Conservation (phyloP, 2,113 vertebrate species). For the Lichenostomus cassidix region DNA sequence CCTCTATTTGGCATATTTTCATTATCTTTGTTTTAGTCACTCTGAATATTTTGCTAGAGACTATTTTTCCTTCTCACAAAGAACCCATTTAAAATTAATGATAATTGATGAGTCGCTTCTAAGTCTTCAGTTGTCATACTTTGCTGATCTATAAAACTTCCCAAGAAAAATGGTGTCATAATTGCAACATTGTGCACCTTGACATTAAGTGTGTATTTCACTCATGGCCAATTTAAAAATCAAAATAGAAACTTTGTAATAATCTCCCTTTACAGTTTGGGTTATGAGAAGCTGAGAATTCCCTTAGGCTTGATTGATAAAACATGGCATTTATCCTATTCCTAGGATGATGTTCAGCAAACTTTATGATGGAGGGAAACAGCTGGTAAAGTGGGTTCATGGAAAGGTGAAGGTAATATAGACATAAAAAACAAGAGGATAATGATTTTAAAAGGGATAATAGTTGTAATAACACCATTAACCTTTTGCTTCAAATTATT, state of each 20-base stretch:
- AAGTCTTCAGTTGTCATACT: constrained; percentile 1
- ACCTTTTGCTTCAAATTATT: constrained; percentile 87
- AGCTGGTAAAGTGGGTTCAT: constrained; percentile 97
- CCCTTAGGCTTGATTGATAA: constrained; percentile 94
- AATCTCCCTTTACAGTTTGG: constrained; percentile 76
- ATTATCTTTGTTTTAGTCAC: background rate
- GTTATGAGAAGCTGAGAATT: constrained; percentile 79
- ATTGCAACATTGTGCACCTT: constrained; percentile 35
- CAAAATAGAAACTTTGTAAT: constrained; percentile 83
- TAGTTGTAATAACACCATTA: constrained; percentile 93
- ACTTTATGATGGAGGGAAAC: constrained; percentile 90
- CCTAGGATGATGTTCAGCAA: constrained; percentile 88
- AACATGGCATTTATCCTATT: constrained; percentile 90
- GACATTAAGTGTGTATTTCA: constrained; percentile 73
- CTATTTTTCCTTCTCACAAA: background rate
- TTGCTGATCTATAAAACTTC: constrained; percentile 35
- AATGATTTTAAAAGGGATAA: constrained; percentile 93
- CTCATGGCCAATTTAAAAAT: constrained; percentile 78
- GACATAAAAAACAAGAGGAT: constrained; percentile 89
- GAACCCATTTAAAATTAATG: background rate
- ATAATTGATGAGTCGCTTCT: background rate
- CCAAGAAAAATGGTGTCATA: background rate
- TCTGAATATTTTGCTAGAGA: background rate
- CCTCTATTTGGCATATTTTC: background rate
- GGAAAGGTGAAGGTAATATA: constrained; percentile 96